Conservation (phyloP, 2,888 invertebrate species). For the Cinara cedri region DNA sequence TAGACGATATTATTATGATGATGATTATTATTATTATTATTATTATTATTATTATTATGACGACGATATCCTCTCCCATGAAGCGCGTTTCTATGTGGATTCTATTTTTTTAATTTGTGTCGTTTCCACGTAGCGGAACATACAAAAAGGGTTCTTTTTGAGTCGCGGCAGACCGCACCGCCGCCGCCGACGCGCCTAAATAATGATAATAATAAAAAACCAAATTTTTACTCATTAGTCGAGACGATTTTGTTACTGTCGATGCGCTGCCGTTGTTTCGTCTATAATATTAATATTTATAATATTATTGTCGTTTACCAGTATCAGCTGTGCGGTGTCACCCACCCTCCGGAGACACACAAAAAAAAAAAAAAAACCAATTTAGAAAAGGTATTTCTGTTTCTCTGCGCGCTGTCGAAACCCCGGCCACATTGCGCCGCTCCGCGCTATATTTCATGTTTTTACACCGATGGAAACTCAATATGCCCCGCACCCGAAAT, state of each 20-base stretch:
- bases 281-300: constrained; percentile 2
- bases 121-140: constrained; percentile 44
- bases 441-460: constrained; percentile 15
- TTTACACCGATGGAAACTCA: constrained; percentile 40
- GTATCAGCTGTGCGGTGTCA: background rate
- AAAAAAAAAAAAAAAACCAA: background rate
- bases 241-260: constrained; percentile 36
- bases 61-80: constrained; percentile 48
- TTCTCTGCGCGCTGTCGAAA: constrained; percentile 12
- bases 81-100: constrained; percentile 43
- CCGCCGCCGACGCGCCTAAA: constrained; percentile 23
- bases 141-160: constrained; percentile 45
- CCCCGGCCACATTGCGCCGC: background rate
- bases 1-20: background rate
- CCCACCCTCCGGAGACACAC: background rate
- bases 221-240: constrained; percentile 38
- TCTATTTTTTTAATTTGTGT: constrained; percentile 43
- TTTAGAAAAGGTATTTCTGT: constrained; percentile 21
- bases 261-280: background rate
- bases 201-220: constrained; percentile 25
- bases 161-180: constrained; percentile 29
- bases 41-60: no score
- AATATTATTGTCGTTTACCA: no score
- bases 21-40: no score
- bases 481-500: constrained; percentile 1